phyloP scores from a whole-genome alignment of 2,888 invertebrate genomes.

The Lottia scabra region DNA sequence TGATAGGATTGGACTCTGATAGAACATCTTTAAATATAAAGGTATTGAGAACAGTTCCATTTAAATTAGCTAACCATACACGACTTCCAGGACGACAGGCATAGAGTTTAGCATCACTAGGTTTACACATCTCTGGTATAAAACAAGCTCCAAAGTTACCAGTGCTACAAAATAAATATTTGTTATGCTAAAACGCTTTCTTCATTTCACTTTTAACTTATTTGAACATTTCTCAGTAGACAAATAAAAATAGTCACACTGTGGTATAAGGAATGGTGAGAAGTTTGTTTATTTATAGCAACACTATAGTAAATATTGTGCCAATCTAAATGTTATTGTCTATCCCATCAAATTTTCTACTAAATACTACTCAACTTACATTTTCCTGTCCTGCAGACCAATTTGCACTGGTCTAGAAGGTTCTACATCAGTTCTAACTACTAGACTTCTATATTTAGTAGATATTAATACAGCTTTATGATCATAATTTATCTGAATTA shows the following conservation, averaged over 20 bases:
- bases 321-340: no score
- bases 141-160: slow-evolving; percentile 78
- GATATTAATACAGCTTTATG: slow-evolving; percentile 78
- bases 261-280: no score
- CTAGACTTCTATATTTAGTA: slow-evolving; percentile 83
- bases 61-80: slow-evolving; percentile 83
- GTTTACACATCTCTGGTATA: slow-evolving; percentile 72
- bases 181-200: neutral
- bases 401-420: slow-evolving; percentile 78
- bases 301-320: no score
- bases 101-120: slow-evolving; percentile 74
- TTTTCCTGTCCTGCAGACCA: slow-evolving; percentile 87
- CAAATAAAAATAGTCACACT: no score
- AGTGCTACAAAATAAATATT: neutral
- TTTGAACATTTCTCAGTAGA: no score
- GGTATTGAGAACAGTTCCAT: slow-evolving; percentile 86
- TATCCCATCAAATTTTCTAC: no score
- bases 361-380: slow-evolving; percentile 36
- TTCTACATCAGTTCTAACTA: slow-evolving; percentile 77
- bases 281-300: no score
- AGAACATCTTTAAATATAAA: slow-evolving; percentile 80
- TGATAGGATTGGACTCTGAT: slow-evolving; percentile 37
- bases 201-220: no score
- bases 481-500: slow-evolving; percentile 85
- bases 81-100: slow-evolving; percentile 86